Conservation (phyloP, 2,888 invertebrate species). For the Pseudanteris insignis region DNA sequence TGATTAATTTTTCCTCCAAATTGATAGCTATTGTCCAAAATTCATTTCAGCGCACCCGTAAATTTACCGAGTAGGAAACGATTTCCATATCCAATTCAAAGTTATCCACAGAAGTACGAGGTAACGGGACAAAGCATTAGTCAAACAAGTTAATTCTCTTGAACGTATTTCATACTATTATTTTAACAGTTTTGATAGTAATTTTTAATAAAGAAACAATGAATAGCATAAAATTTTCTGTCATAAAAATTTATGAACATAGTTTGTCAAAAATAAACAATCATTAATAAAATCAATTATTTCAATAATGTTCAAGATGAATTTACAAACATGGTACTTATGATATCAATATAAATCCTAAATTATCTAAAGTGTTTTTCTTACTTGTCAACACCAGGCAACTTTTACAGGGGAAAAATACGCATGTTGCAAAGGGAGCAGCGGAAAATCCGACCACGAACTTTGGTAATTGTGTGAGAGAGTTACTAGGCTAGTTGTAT, state of each 20-base stretch:
- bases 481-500: conserved; percentile 31
- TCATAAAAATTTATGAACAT: too few species aligned
- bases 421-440: conserved; percentile 20
- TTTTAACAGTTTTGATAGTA: too few species aligned
- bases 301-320: too few species aligned
- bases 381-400: conserved; percentile 32
- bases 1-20: neutral
- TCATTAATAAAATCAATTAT: too few species aligned
- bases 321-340: too few species aligned
- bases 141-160: conserved; percentile 1
- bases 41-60: conserved; percentile 8
- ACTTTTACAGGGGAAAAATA: conserved; percentile 31
- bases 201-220: too few species aligned
- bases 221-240: too few species aligned
- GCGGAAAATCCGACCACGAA: conserved; percentile 25
- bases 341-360: too few species aligned
- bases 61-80: conserved; percentile 1
- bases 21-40: neutral
- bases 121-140: conserved; percentile 9
- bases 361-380: conserved; percentile 20
- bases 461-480: conserved; percentile 41
- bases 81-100: neutral
- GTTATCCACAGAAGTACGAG: conserved; percentile 22
- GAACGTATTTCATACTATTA: too few species aligned
- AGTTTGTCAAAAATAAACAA: too few species aligned